These are phyloP conservation scores for Nasonia giraulti DNA, from an alignment of 1,140 invertebrate species.

Conservation along the genomic window DNA sequence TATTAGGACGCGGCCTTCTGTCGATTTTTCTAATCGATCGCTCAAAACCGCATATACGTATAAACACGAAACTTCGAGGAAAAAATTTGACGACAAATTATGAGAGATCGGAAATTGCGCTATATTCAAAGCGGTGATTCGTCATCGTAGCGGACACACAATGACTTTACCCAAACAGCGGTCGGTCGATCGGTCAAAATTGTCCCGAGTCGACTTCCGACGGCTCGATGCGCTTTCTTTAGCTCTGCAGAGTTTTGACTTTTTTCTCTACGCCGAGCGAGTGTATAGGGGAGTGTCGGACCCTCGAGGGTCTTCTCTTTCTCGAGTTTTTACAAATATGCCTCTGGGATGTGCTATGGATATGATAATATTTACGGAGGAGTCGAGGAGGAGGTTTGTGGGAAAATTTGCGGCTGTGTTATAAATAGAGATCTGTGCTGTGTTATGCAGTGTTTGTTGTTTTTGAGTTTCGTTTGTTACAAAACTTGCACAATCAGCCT, in stretches of 20 bases:
- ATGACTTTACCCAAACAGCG: neutral
- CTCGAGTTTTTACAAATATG: neutral
- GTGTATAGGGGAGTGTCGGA: too few species aligned
- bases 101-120: conserved; percentile 1
- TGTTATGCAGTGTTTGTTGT: too few species aligned
- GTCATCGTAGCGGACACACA: conserved; percentile 14
- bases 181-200: conserved; percentile 26
- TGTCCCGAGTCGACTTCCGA: conserved; percentile 8
- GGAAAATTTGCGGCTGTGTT: neutral
- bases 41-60: neutral
- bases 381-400: neutral
- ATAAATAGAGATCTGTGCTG: too few species aligned
- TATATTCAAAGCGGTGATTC: conserved; percentile 28
- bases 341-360: neutral
- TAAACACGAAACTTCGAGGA: too few species aligned
- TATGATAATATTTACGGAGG: neutral
- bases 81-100: conserved; percentile 11
- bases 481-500: too few species aligned
- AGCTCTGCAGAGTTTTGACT: neutral
- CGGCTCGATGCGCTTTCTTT: neutral
- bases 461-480: too few species aligned
- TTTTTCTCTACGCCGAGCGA: neutral
- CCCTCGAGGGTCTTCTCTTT: neutral
- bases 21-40: neutral
- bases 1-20: too few species aligned